Base-by-base conservation (phyloP, 2,888 invertebrate genomes). In the Dilophus febrilis region DNA sequence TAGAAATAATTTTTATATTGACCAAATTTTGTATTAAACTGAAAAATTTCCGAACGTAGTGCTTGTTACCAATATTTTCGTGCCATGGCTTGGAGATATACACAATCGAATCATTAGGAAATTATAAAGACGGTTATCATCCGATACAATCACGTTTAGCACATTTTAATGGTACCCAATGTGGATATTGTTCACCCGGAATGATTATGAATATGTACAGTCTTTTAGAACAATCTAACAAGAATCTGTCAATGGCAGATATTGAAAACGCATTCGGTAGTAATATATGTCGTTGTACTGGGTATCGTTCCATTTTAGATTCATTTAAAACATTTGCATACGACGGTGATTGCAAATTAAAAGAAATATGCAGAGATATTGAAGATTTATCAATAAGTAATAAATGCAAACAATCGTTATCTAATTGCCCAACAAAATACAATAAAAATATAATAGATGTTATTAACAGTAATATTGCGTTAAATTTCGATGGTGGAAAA, bases 201-300 rank as follows among this genome's bases (percentile, higher is more conserved):
- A 81, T 80, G 74, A 70, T 83, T 31, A 80, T 80, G 79, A 73
- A 71, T 50, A 37, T 22, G 32, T 56, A 46, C 54, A 72, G 71
- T 31, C 49, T 74, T 22, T 53, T 67, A 29, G 59, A 68, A 50
- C 56, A 64, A 0, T 68, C 66, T 42, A 65, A 68, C 27, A 56
- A 53, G 42, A 59, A 64, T 14, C 49, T 77, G 19, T 71, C 71
- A 2, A 70, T 70, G 65, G 61, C 68, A 46, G 74, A 79, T 49
- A 66, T 83, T 11, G 83, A 84, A 55, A 77, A 81, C 50, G 72
- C 77, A 0, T 81, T 83, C 49, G 83, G 81, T 6, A 68, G 81
- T 37, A 81, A 83, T 47, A 74, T 84, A 18, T 85, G 85, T 48
- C 68, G 85, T 38, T 85, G 85, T 50, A 85, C 84, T 0, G 84